These are phyloP conservation scores for Liopterus haemorrhoidalis DNA, from an alignment of 2,888 invertebrate genomes.

Conservation along the genomic window DNA sequence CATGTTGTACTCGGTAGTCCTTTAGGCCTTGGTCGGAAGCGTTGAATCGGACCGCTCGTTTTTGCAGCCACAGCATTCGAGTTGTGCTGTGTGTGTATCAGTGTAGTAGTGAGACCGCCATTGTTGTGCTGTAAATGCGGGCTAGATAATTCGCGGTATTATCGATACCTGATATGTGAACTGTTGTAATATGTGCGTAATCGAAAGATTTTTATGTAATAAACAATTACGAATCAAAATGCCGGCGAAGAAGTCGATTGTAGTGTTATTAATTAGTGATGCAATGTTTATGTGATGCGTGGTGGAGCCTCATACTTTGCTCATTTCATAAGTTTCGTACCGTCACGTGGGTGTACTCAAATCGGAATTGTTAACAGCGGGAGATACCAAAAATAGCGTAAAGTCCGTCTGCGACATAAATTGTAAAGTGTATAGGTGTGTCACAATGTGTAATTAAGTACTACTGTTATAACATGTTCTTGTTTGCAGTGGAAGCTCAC, in stretches of 20 bases:
- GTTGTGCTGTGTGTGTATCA: slow-evolving; percentile 12
- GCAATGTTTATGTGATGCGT: slow-evolving; percentile 46
- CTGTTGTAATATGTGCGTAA: slow-evolving; percentile 6
- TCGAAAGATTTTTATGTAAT: slow-evolving; percentile 8
- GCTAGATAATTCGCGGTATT: slow-evolving; percentile 18
- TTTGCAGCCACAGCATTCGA: slow-evolving; percentile 16
- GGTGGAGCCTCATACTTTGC: slow-evolving; percentile 37
- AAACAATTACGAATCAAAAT: slow-evolving; percentile 5
- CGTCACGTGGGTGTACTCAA: slow-evolving; percentile 39
- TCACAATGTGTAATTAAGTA: slow-evolving; percentile 15
- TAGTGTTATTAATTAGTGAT: slow-evolving; percentile 36
- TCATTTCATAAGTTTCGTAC: slow-evolving; percentile 41
- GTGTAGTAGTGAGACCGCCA: slow-evolving; percentile 22
- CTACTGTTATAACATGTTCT: slow-evolving; percentile 22
- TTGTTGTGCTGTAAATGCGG: slow-evolving; percentile 19
- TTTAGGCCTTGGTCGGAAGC: slow-evolving; percentile 22
- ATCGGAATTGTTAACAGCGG: slow-evolving; percentile 20
- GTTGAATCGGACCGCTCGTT: slow-evolving; percentile 18
- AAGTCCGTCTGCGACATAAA: too few relatives aligned
- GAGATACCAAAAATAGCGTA: slow-evolving; percentile 14
- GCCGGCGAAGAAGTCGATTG: slow-evolving; percentile 7
- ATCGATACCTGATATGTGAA: slow-evolving; percentile 10
- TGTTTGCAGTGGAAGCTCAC: slow-evolving; percentile 14
- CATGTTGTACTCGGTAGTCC: slow-evolving; percentile 16
- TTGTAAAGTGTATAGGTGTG: slow-evolving; percentile 11